These are phyloP conservation scores for Eupithecia insigniata DNA, from an alignment of 2,888 invertebrate genomes.

Conservation along the genomic window DNA sequence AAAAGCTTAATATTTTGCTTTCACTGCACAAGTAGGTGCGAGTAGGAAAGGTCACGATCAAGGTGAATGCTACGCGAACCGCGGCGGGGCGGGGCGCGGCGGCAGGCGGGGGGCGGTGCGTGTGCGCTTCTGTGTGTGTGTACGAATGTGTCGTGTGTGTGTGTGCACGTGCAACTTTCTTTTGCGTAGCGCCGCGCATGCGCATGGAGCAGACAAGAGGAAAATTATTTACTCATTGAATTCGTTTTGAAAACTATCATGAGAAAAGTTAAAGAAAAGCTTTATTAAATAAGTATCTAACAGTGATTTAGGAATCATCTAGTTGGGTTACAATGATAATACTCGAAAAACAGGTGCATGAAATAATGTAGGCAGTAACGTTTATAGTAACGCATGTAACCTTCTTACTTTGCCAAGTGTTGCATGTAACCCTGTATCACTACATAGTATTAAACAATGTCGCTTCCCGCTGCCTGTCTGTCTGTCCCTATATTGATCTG, in stretches of 20 bases:
- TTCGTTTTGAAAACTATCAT: neutral
- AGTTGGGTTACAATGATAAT: too few relatives aligned
- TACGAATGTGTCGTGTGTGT: slow-evolving; percentile 6
- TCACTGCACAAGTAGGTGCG: slow-evolving; percentile 32
- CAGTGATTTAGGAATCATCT: neutral
- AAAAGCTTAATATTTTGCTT: slow-evolving; percentile 30
- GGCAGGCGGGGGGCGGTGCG: too few relatives aligned
- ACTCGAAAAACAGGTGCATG: too few relatives aligned
- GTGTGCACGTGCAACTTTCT: slow-evolving; percentile 56
- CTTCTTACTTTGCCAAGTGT: too few relatives aligned
- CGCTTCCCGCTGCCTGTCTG: too few relatives aligned
- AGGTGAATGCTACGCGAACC: slow-evolving; percentile 40
- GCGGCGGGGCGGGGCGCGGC: slow-evolving; percentile 19
- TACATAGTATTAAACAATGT: too few relatives aligned
- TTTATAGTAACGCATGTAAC: too few relatives aligned
- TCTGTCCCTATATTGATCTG: too few relatives aligned
- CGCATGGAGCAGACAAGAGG: slow-evolving; percentile 23
- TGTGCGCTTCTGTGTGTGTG: slow-evolving; percentile 22
- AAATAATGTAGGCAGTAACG: too few relatives aligned
- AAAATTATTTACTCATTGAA: slow-evolving; percentile 1
- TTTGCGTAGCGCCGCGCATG: slow-evolving; percentile 46
- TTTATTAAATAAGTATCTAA: neutral
- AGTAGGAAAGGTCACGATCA: slow-evolving; percentile 45
- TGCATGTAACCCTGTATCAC: too few relatives aligned
- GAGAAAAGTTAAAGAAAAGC: neutral